Evolutionary conservation across 1,140 invertebrate species (phyloP).

Genomic region (Tribolium madens): DNA sequence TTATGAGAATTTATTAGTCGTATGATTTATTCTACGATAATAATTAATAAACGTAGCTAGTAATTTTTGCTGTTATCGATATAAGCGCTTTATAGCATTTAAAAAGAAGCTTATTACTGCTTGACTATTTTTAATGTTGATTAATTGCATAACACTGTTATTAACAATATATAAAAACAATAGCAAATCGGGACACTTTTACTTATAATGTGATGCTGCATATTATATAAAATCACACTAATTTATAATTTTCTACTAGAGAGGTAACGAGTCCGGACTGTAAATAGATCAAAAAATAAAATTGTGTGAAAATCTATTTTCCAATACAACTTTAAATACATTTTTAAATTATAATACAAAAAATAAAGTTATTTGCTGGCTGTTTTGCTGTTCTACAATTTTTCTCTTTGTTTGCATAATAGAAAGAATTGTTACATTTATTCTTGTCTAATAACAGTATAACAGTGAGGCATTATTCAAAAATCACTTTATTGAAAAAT

Average conservation of each 20-base stretch:
- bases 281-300: too few species aligned
- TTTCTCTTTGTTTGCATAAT: too few species aligned
- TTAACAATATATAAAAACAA: neutral
- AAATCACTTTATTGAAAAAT: too few species aligned
- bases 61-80: neutral
- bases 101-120: neutral
- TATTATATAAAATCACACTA: neutral
- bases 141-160: neutral
- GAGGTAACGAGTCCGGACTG: too few species aligned
- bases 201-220: neutral
- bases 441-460: too few species aligned
- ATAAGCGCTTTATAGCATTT: neutral
- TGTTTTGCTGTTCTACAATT: too few species aligned
- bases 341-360: too few species aligned
- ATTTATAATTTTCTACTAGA: neutral
- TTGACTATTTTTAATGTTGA: neutral
- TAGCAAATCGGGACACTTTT: neutral
- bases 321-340: too few species aligned
- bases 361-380: too few species aligned
- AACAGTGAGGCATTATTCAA: too few species aligned
- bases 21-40: conserved; percentile 12
- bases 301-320: too few species aligned
- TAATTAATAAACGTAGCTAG: conserved; percentile 18
- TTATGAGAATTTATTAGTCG: neutral
- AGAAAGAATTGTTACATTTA: too few species aligned